Conservation (phyloP, 2,888 invertebrate species). For the Metacarcinus magister region DNA sequence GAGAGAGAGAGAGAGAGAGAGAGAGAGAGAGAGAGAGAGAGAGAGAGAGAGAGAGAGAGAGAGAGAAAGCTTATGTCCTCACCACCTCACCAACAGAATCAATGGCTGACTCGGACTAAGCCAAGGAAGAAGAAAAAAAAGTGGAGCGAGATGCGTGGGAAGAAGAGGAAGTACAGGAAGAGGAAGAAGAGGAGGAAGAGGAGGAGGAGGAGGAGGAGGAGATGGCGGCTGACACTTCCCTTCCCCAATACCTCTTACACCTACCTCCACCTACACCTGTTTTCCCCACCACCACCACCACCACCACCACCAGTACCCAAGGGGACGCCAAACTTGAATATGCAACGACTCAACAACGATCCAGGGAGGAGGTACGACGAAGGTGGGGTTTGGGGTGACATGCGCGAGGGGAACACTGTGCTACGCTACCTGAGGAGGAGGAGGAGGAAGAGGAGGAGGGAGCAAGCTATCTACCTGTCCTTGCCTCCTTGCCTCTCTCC, state of each 20-base stretch:
- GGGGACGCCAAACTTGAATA: not conserved
- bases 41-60: constrained; percentile 48
- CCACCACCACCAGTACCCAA: not conserved
- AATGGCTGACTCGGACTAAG: not conserved
- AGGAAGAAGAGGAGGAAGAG: not conserved
- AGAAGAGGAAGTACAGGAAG: not conserved
- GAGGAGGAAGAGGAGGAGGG: not conserved
- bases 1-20: constrained; percentile 29
- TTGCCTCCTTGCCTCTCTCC: not conserved
- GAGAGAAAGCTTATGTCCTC: not conserved
- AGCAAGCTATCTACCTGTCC: not conserved
- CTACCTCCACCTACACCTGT: not conserved
- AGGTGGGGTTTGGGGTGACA: not conserved
- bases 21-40: constrained; percentile 48
- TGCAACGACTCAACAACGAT: not conserved
- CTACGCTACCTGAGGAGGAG: not conserved
- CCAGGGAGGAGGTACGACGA: not conserved
- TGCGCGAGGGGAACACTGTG: constrained; percentile 1
- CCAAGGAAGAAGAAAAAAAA: not conserved
- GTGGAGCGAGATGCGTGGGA: not conserved
- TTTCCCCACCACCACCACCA: constrained; percentile 6
- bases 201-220: not conserved
- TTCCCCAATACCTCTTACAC: not conserved
- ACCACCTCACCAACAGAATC: not conserved
- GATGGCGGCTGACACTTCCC: not conserved